phyloP scores from a whole-genome alignment of 1,140 invertebrate genomes.

The Achroia grisella region DNA sequence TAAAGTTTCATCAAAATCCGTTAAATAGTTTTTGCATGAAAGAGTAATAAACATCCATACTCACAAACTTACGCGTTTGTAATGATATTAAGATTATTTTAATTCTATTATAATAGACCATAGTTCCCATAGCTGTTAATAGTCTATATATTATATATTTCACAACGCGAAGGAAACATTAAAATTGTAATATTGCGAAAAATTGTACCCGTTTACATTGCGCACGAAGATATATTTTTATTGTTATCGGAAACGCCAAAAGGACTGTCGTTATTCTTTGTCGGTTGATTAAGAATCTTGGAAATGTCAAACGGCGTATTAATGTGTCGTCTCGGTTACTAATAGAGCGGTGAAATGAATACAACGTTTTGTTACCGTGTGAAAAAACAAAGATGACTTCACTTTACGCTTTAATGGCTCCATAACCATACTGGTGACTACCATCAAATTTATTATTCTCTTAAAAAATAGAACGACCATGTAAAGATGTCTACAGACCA shows the following conservation, averaged over 20 bases:
- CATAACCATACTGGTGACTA: not conserved
- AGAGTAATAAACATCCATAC: too few species aligned
- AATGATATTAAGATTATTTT: too few species aligned
- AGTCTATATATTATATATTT: constrained; percentile 7
- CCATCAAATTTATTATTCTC: too few species aligned
- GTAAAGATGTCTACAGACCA: too few species aligned
- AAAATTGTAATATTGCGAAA: constrained; percentile 16
- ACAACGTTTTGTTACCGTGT: constrained; percentile 3
- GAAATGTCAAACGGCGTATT: constrained; percentile 1
- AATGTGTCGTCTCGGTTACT: not conserved
- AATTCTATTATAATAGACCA: too few species aligned
- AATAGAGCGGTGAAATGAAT: constrained; percentile 3
- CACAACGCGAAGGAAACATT: constrained; percentile 13
- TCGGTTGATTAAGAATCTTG: constrained; percentile 1
- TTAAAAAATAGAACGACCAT: too few species aligned
- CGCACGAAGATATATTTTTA: not conserved
- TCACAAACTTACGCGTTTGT: too few species aligned
- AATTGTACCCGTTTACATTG: not conserved
- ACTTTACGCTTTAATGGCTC: not conserved
- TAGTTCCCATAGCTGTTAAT: not conserved
- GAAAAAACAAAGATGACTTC: constrained; percentile 4
- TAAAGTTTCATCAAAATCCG: too few species aligned
- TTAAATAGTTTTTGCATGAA: too few species aligned
- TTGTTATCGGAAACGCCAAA: not conserved
- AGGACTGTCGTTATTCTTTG: constrained; percentile 1